Evolutionary conservation across 1,140 invertebrate species (phyloP).

Genomic region (Melitaea cinxia): DNA sequence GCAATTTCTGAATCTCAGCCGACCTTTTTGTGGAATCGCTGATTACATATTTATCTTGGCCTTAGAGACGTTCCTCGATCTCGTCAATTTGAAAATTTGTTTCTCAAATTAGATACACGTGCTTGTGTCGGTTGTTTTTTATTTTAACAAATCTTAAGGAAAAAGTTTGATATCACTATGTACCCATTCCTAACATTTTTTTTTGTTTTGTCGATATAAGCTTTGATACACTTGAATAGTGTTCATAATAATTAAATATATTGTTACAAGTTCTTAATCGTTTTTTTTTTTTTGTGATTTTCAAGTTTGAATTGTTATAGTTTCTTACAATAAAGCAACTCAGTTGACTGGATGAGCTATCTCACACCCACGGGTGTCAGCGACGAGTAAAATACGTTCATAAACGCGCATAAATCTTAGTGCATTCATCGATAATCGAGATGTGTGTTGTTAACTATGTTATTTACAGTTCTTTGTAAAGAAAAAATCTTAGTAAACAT

Average conservation of each 20-base stretch:
- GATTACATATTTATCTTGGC: constrained; percentile 29
- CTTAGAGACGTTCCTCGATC: constrained; percentile 17
- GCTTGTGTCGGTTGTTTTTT: neutral
- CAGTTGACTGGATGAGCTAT: constrained; percentile 4
- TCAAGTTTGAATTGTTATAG: neutral
- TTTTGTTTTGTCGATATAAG: no score
- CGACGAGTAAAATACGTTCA: constrained; percentile 43
- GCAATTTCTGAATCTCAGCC: constrained; percentile 16
- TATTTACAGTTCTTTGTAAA: constrained; percentile 23
- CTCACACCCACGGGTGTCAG: constrained; percentile 48
- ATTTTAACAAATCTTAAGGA: no score
- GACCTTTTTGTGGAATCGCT: constrained; percentile 23
- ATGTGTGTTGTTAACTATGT: constrained; percentile 26
- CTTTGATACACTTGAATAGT: no score
- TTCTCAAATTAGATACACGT: constrained; percentile 12
- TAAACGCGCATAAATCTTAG: constrained; percentile 48
- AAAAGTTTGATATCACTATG: no score
- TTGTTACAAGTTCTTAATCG: no score
- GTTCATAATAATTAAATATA: no score
- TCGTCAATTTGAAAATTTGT: constrained; percentile 17
- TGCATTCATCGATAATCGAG: constrained; percentile 29
- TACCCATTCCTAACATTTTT: no score
- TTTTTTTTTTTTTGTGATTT: no score
- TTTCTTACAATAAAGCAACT: constrained; percentile 4
- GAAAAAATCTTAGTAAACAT: constrained; percentile 1